A percentile compares a stretch with the other conserved stretches of the same genome.
Conservation (phyloP, 1,140 invertebrate species). For the Drosophila sp. region DNA sequence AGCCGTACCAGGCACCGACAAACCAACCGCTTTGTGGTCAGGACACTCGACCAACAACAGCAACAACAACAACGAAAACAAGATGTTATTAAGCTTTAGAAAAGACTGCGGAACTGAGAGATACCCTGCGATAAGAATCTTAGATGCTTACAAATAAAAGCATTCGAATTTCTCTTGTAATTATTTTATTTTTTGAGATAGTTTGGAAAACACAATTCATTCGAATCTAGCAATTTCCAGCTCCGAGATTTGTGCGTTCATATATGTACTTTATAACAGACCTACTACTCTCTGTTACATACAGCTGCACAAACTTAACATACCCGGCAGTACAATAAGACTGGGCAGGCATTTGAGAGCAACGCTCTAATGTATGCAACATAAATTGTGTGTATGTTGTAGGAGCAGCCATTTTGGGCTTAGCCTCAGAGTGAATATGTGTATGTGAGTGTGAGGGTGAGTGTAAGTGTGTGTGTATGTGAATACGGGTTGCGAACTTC, state of each 20-base stretch:
- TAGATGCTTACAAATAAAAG: too few relatives aligned
- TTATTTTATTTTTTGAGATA: too few relatives aligned
- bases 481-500: conserved; percentile 31
- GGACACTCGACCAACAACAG: conserved; percentile 24
- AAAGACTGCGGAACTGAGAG: too few relatives aligned
- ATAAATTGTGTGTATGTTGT: conserved; percentile 69
- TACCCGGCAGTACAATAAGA: conserved; percentile 14
- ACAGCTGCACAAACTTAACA: too few relatives aligned
- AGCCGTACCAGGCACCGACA: conserved; percentile 21
- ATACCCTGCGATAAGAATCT: too few relatives aligned
- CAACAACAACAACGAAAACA: conserved; percentile 26
- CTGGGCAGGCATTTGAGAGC: conserved; percentile 5
- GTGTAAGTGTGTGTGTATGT: conserved; percentile 37
- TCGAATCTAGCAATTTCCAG: too few relatives aligned
- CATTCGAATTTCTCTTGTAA: too few relatives aligned
- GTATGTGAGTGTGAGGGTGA: conserved; percentile 34
- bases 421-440: conserved; percentile 36
- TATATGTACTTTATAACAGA: too few relatives aligned
- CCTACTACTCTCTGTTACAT: too few relatives aligned
- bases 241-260: too few relatives aligned
- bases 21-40: conserved; percentile 50
- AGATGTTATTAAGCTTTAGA: not conserved
- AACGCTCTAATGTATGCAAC: conserved; percentile 72
- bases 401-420: conserved; percentile 62
- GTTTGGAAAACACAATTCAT: too few relatives aligned